Conservation (phyloP, 2,888 invertebrate genomes). For the Daptonema setosum region DNA sequence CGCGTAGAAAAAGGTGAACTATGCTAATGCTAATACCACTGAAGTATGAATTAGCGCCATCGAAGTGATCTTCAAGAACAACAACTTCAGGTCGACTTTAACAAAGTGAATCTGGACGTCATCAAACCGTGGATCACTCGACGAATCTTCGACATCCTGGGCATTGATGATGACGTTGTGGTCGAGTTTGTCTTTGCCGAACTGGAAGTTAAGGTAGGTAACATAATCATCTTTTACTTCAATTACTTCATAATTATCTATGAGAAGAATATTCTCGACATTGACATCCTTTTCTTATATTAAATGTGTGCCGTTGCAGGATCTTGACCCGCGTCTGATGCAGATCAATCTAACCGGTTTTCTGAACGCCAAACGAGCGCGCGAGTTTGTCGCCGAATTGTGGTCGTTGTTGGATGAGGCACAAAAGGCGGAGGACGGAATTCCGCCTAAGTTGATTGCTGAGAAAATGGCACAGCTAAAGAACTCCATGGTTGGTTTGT, state of each 20-base stretch:
- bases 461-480: conserved; percentile 89
- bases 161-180: conserved; percentile 95
- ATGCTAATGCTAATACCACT: no score
- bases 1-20: no score
- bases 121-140: conserved; percentile 97
- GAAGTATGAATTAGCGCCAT: no score
- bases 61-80: no score
- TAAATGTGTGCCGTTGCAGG: background rate
- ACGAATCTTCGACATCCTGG: conserved; percentile 79
- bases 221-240: no score
- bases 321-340: conserved; percentile 45
- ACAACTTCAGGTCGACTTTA: conserved; percentile 95
- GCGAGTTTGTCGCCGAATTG: conserved; percentile 87
- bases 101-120: conserved; percentile 86
- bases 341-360: conserved; percentile 99
- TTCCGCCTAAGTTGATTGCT: conserved; percentile 77
- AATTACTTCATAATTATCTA: no score
- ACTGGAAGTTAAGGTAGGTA: conserved; percentile 60
- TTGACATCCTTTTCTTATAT: no score
- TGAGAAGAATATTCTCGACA: no score
- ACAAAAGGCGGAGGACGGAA: conserved; percentile 78
- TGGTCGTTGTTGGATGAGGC: conserved; percentile 87
- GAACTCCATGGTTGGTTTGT: conserved; percentile 42
- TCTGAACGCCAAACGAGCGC: conserved; percentile 84
- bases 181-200: conserved; percentile 97